Evolutionary conservation across 92 coral and sea anemone species (phyloP), one percentile per base, ranked within the genome.

Genomic region (Epizoanthus scotinus): DNA sequence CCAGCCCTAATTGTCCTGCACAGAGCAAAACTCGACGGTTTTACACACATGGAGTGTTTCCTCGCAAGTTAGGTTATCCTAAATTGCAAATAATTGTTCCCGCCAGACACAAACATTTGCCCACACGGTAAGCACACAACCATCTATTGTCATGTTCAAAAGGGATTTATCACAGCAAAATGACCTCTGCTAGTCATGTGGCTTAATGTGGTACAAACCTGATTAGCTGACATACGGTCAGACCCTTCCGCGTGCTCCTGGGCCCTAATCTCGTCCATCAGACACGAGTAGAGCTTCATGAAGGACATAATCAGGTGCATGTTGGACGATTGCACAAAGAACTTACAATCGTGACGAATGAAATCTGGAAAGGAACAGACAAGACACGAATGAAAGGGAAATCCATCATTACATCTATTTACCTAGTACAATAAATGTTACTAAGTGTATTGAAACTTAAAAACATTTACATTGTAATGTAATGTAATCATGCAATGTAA

Each of bases 241-340:
- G 98, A 85, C 20, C 99, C 99, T 74, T 96, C 99, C 3, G 99
- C 99, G 36, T 91, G 93, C 27, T 90, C 99, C 87, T 96, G 99
- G 58, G 96, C 93, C 7, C 85, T 77, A 61, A 96, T 93, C 82
- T 96, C 99, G 50, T 96, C 99, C 96, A 96, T 74, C 29, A 93
- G 80, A 82, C 98, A 93, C 42, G 94, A 79, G 72, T 96, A 96
- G 25, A 96, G 88, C 42, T 94, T 90, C 94, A 94, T 95, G 54
- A 93, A 92, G n/a, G 98, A 91, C 31, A 82, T 34, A 19, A 92
- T 89, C 24, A 96, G 92, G 67, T 96, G 99, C 88, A 96, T 89
- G 57, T 94, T 89, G 8, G 99, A 96, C 3, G 99, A 91, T 47
- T 88, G 84, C 34, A 96, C 86, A 84, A 96, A 96, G 78, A 96